These are phyloP conservation scores for Parambassis ranga DNA, from an alignment of 2,797 vertebrate genomes.

Conservation along the genomic window DNA sequence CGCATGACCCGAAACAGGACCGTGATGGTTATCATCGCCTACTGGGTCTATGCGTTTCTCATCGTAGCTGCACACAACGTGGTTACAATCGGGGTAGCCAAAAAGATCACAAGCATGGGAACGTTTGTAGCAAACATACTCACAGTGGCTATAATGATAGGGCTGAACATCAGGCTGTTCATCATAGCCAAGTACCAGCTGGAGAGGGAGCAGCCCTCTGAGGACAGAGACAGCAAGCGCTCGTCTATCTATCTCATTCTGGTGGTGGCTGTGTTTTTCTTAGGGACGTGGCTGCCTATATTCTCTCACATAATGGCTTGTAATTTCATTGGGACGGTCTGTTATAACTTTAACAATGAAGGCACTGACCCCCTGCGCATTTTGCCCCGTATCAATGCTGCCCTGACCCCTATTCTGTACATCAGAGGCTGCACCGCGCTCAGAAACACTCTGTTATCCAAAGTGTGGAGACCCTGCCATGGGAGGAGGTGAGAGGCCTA, in stretches of 20 bases:
- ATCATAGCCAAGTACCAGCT: conserved; percentile 79
- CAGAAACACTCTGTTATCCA: conserved; percentile 56
- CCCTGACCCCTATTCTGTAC: conserved; percentile 79
- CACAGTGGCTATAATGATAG: conserved; percentile 78
- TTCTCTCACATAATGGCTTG: conserved; percentile 70
- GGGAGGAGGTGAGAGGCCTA: conserved; percentile 29
- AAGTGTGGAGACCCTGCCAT: conserved; percentile 67
- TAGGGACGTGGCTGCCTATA: conserved; percentile 76
- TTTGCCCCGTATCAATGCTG: conserved; percentile 77
- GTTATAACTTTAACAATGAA: conserved; percentile 74
- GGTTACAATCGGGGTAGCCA: conserved; percentile 57
- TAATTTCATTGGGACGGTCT: conserved; percentile 52
- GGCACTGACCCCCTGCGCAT: conserved; percentile 77
- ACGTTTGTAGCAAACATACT: conserved; percentile 73
- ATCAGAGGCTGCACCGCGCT: conserved; percentile 74
- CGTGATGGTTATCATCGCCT: conserved; percentile 66
- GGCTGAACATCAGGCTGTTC: conserved; percentile 76
- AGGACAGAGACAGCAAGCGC: conserved; percentile 75
- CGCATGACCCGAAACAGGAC: conserved; percentile 75
- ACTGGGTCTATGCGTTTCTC: conserved; percentile 79
- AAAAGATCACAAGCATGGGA: conserved; percentile 62
- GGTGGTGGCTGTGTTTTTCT: conserved; percentile 75
- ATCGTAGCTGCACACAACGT: conserved; percentile 72
- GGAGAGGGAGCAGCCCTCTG: conserved; percentile 62
- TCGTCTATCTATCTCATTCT: conserved; percentile 77